Evolutionary conservation across 2,888 invertebrate species (phyloP).

Genomic region (Agrilus mali): DNA sequence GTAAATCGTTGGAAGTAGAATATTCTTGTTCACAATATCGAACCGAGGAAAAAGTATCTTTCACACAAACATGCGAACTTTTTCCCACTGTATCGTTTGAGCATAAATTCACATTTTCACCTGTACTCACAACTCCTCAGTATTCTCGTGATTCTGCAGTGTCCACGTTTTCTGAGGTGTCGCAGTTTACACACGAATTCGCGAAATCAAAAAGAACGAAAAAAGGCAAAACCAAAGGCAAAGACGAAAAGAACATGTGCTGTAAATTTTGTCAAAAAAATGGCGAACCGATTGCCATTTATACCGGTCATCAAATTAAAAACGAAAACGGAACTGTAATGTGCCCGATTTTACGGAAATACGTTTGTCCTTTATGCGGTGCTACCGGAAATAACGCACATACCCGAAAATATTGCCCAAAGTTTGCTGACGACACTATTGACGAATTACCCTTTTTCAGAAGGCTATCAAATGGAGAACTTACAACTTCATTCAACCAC

Average conservation of each 20-base stretch:
- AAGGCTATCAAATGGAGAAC: slow-evolving; percentile 9
- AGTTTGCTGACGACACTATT: background rate
- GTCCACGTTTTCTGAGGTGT: too few relatives aligned
- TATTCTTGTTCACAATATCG: too few relatives aligned
- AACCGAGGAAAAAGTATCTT: too few relatives aligned
- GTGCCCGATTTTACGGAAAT: slow-evolving; percentile 17
- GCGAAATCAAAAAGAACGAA: too few relatives aligned
- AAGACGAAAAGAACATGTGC: background rate
- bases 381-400: slow-evolving; percentile 18
- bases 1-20: too few relatives aligned
- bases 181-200: too few relatives aligned
- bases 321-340: slow-evolving; percentile 9
- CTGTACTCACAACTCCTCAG: too few relatives aligned
- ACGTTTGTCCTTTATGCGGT: slow-evolving; percentile 15
- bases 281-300: slow-evolving; percentile 13
- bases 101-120: too few relatives aligned
- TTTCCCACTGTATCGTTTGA: too few relatives aligned
- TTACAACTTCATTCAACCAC: background rate
- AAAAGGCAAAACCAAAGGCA: too few relatives aligned
- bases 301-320: slow-evolving; percentile 13
- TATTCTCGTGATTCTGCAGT: too few relatives aligned
- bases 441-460: slow-evolving; percentile 5
- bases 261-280: slow-evolving; percentile 20
- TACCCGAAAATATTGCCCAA: slow-evolving; percentile 17
- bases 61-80: too few relatives aligned